Evolutionary conservation across 2,797 vertebrate species (phyloP), one percentile per base, ranked within the genome.

Genomic region (Argya squamiceps): DNA sequence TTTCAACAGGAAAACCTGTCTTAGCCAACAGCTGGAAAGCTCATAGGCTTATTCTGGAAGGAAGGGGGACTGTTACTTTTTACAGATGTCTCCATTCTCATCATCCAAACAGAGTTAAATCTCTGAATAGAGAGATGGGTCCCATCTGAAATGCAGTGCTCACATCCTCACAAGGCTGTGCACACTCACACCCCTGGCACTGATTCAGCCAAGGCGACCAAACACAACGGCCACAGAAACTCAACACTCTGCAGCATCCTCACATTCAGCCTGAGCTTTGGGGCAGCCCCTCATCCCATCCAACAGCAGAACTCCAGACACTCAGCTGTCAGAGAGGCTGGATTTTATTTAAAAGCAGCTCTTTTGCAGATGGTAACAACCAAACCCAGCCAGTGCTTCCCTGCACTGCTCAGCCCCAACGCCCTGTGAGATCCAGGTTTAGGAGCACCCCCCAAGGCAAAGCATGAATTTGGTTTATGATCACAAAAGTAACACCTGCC

Each of bases 21-120:
- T 91, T 91, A 92, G 85, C 84, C 84, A 93, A 75, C 93, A 97
- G 92, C 90, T 96, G 92, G 90, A 97, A 97, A 97, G 94, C 71
- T 84, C 94, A 95, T 94, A 82, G 77, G 8, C 19, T 86, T 50
- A 37, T 39, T 90, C 94, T 96, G 88, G 84, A 89, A 95, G 79
- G 84, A 75, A 74, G 89, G 21, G 68, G 75, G 75, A 65, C 86
- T 89, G 89, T 50, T 95, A 47, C 60, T 86, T 96, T 96, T 92
- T 88, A 84, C 95, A 95, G 92, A 97, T 96, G 93, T 95, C 95
- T 96, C 92, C 79, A 79, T 92, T 96, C 71, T 85, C 89, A 77
- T 74, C 77, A 93, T 96, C 92, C 89, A 93, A 93, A 27, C 68
- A 71, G 65, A 95, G 93, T 65, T 90, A 55, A 89, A 95, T 41